phyloP scores from a whole-genome alignment of 2,888 invertebrate genomes.

The Brachyptera putata region DNA sequence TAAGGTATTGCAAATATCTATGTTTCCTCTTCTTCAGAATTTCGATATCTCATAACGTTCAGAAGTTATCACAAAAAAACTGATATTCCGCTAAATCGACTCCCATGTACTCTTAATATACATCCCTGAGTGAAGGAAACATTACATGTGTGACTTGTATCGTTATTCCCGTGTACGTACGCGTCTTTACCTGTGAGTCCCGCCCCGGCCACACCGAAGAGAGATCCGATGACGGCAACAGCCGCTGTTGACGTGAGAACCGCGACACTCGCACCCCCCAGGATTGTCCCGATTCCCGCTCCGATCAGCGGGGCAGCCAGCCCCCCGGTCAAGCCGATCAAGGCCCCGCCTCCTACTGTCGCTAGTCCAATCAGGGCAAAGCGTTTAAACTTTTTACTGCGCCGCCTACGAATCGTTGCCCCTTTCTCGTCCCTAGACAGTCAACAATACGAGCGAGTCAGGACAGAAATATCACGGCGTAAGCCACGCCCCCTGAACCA shows the following conservation, averaged over 20 bases:
- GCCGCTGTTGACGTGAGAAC: constrained; percentile 51
- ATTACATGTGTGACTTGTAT: too few relatives aligned
- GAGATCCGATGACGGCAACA: constrained; percentile 54
- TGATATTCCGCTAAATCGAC: too few relatives aligned
- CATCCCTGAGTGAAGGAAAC: too few relatives aligned
- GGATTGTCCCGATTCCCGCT: constrained; percentile 50
- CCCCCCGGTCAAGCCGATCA: constrained; percentile 62
- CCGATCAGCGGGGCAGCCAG: constrained; percentile 60
- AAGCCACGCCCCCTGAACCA: too few relatives aligned
- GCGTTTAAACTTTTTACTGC: constrained; percentile 54
- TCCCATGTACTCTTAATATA: too few relatives aligned
- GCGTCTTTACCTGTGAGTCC: constrained; percentile 55
- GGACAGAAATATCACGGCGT: too few relatives aligned
- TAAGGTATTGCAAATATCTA: too few relatives aligned
- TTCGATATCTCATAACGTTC: too few relatives aligned
- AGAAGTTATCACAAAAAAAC: too few relatives aligned
- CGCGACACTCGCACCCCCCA: constrained; percentile 47
- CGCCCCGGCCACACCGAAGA: constrained; percentile 65
- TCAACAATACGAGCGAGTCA: too few relatives aligned
- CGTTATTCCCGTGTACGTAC: too few relatives aligned
- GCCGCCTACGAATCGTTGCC: constrained; percentile 47
- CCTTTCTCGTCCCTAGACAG: constrained; percentile 48
- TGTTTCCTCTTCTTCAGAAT: too few relatives aligned
- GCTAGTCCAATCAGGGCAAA: constrained; percentile 60
- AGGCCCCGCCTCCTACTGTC: constrained; percentile 58